phyloP scores from a whole-genome alignment of 2,888 invertebrate genomes.

The Cryptocheilus praepositus region DNA sequence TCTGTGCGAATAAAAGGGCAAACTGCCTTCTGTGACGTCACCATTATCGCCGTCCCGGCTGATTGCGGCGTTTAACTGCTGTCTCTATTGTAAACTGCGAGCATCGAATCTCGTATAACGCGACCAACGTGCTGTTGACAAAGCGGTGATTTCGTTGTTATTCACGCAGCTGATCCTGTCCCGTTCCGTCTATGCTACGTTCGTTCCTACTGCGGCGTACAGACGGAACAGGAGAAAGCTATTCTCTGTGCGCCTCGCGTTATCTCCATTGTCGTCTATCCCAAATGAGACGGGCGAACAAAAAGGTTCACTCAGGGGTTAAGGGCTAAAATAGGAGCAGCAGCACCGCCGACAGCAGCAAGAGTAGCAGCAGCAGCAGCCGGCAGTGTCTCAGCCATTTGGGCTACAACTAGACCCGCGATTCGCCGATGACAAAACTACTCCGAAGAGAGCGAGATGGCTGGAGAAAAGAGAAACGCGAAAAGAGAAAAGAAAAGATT shows the following conservation, averaged over 20 bases:
- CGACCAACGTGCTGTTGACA: no score
- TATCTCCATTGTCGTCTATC: slow-evolving; percentile 18
- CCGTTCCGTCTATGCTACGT: no score
- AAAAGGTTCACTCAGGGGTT: slow-evolving; percentile 27
- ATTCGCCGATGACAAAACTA: slow-evolving; percentile 21
- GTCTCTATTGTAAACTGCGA: no score
- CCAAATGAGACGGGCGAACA: slow-evolving; percentile 27
- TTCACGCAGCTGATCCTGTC: no score
- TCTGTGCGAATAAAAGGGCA: no score
- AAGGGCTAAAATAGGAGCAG: slow-evolving; percentile 23
- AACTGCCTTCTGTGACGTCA: no score
- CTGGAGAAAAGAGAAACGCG: background rate
- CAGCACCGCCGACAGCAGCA: background rate
- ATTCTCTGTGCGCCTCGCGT: slow-evolving; percentile 15
- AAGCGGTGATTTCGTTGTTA: no score
- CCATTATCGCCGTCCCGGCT: no score
- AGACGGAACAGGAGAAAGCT: slow-evolving; percentile 17
- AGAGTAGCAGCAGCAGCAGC: background rate
- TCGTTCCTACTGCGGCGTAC: no score
- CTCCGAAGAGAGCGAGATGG: background rate
- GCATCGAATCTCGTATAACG: no score
- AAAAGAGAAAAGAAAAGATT: background rate
- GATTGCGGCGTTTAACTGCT: no score
- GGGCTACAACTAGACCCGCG: slow-evolving; percentile 21
- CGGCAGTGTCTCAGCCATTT: slow-evolving; percentile 26